These are phyloP conservation scores for Gopherus evgoodei DNA, from an alignment of 2,113 vertebrate species.

Conservation along the genomic window DNA sequence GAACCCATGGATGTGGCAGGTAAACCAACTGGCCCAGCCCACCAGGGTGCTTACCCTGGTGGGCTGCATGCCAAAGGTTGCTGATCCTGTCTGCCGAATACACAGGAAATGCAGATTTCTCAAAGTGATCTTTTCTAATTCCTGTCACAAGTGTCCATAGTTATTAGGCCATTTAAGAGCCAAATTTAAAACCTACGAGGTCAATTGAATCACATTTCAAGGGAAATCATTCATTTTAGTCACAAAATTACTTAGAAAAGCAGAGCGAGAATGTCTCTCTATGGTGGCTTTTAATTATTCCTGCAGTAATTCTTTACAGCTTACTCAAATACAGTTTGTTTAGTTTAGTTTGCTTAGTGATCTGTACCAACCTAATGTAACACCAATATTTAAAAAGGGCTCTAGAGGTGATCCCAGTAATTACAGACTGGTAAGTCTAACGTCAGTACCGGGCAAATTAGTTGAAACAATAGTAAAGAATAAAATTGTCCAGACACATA, in stretches of 20 bases:
- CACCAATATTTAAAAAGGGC: too few relatives aligned
- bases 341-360: neutral
- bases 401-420: too few relatives aligned
- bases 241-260: neutral
- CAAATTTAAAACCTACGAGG: neutral
- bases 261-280: neutral
- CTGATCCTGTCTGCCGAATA: neutral
- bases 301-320: neutral
- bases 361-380: neutral
- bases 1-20: too few relatives aligned
- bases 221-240: neutral
- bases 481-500: too few relatives aligned
- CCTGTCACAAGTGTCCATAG: neutral
- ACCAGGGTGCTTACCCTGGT: too few relatives aligned
- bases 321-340: neutral
- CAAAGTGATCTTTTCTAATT: neutral
- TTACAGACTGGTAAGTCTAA: too few relatives aligned
- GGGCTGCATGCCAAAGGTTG: too few relatives aligned
- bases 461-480: too few relatives aligned
- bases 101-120: neutral
- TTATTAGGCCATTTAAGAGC: neutral
- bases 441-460: too few relatives aligned
- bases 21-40: too few relatives aligned
- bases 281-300: neutral
- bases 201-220: neutral